phyloP scores from a whole-genome alignment of 2,113 vertebrate genomes.

The Zeus faber region DNA sequence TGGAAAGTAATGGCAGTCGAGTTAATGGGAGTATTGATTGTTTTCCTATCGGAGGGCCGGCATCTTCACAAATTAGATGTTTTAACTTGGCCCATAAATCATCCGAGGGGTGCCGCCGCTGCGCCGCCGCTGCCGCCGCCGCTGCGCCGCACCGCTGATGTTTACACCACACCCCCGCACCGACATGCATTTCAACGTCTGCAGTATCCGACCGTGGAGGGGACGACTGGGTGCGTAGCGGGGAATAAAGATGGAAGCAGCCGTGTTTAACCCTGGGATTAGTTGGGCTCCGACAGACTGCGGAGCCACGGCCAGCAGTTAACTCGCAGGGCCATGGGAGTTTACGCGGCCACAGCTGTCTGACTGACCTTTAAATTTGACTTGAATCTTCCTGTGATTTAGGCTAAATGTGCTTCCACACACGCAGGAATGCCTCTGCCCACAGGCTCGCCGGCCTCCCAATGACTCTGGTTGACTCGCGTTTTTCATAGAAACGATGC shows the following conservation, averaged over 20 bases:
- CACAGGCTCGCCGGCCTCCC: no score
- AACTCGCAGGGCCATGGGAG: neutral
- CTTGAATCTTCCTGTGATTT: no score
- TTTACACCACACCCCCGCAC: conserved; percentile 34
- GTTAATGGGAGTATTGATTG: conserved; percentile 63
- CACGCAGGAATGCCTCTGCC: no score
- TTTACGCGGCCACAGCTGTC: no score
- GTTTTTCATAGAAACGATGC: no score
- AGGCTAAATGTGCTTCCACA: no score
- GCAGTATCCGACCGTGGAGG: neutral
- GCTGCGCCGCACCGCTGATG: conserved; percentile 18
- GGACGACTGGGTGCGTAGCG: neutral
- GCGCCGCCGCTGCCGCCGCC: no score
- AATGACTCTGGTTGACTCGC: no score
- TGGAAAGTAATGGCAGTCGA: conserved; percentile 38
- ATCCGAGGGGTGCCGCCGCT: conserved; percentile 20
- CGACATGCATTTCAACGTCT: neutral
- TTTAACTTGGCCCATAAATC: conserved; percentile 56
- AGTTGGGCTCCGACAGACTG: no score
- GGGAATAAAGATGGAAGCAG: neutral
- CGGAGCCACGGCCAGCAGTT: no score
- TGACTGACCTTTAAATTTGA: no score
- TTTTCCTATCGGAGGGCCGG: conserved; percentile 43
- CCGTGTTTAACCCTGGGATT: no score
- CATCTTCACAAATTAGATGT: conserved; percentile 52